Evolutionary conservation across 2,888 invertebrate genomes (phyloP), one percentile per base, ranked within the genome.

Genomic region (Tinea pellionella): DNA sequence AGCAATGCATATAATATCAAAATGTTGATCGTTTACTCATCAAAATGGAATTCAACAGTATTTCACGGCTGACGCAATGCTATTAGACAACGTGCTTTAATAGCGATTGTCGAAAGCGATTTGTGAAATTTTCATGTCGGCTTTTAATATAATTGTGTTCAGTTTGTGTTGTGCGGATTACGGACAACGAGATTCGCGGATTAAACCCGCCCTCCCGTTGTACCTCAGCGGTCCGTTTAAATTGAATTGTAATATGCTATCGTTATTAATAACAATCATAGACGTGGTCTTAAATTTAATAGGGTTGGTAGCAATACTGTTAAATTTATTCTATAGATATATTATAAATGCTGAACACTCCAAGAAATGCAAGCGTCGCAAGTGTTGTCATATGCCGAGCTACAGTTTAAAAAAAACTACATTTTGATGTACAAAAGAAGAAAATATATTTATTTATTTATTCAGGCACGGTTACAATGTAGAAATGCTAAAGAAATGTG

Each of bases 221-320:
- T 24, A 13, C 55, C 24, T 16, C 59, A n/a, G 53, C 71, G 74
- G 70, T 69, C 71, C 73, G 78, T 70, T 77, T 77, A 84, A 84
- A 86, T 86, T 84, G 85, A 83, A 83, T 85, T 85, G 85, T 85
- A 84, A 85, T 85, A 80, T 76, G 74, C 78, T 76, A 68, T 74
- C 78, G 78, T 78, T 84, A 82, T 85, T 85, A 85, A 84, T 82
- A 83, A 80, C 80, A 72, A 41, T 37, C 30, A 16, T 16, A 67
- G 66, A 67, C 66, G 66, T 66, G 68, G 64, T n/a, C 67, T 32
- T 60, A 60, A 43, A n/a, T 3, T 53, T 41, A 18, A n/a, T 70
- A 80, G 81, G 80, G 79, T 64, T 78, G 75, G n/a, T 8, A 41
- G 2, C 13, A 15, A 47, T 47, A 30, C 30, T 4, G 4, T 30